phyloP scores from a whole-genome alignment of 2,888 invertebrate genomes.

The Zootermopsis nevadensis region DNA sequence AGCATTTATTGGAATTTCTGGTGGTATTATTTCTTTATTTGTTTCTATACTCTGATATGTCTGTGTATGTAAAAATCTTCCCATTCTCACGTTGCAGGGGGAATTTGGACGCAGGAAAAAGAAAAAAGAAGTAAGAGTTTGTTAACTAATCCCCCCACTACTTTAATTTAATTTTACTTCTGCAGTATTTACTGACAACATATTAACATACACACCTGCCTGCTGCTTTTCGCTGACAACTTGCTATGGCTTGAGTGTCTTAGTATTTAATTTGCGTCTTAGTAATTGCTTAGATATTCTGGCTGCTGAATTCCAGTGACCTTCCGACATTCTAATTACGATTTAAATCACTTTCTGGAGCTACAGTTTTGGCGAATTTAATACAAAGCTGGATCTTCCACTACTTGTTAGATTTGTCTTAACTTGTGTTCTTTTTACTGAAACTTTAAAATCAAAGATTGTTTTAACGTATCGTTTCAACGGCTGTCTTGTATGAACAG shows the following conservation, averaged over 20 bases:
- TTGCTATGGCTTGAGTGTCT: neutral
- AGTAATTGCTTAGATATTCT: conserved; percentile 54
- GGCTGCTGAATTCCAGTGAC: conserved; percentile 4
- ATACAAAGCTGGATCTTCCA: too few relatives aligned
- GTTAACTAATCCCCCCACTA: conserved; percentile 49
- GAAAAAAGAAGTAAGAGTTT: conserved; percentile 94
- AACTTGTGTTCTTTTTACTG: too few relatives aligned
- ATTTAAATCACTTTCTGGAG: too few relatives aligned
- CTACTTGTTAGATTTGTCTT: too few relatives aligned
- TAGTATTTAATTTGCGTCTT: neutral
- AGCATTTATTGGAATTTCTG: neutral
- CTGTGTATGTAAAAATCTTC: conserved; percentile 64
- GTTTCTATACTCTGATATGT: conserved; percentile 54
- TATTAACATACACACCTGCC: conserved; percentile 58
- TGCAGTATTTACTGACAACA: conserved; percentile 55
- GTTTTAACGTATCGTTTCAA: too few relatives aligned
- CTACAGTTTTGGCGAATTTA: too few relatives aligned
- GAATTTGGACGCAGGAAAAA: conserved; percentile 97
- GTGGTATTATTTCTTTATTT: conserved; percentile 53
- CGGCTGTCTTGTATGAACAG: too few relatives aligned
- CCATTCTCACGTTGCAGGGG: conserved; percentile 76
- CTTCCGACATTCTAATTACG: neutral
- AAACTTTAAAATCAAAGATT: too few relatives aligned
- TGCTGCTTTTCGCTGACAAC: conserved; percentile 22
- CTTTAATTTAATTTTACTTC: conserved; percentile 45